Conservation (phyloP, 1,140 invertebrate genomes). For the Temnothorax curvispinosus region DNA sequence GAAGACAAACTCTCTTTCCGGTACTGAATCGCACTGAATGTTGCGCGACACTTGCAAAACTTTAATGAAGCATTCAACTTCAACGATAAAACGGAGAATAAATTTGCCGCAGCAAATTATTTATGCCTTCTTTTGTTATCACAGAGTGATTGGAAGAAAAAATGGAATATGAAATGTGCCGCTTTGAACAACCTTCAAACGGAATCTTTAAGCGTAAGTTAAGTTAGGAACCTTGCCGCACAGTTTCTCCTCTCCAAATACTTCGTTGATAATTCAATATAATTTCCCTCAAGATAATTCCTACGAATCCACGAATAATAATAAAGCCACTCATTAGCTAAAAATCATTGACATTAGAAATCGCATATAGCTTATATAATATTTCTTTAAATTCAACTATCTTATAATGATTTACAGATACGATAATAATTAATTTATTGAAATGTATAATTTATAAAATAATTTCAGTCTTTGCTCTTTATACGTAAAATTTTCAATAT, state of each 20-base stretch:
- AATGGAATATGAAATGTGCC: conserved; percentile 50
- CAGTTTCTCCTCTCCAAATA: background rate
- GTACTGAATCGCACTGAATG: background rate
- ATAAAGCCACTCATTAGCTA: background rate
- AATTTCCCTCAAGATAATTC: conserved; percentile 1
- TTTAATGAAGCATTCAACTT: conserved; percentile 32
- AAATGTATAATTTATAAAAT: background rate
- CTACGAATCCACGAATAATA: background rate
- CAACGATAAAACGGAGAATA: background rate
- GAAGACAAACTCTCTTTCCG: conserved; percentile 18
- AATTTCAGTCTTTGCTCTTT: background rate
- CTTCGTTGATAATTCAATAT: background rate
- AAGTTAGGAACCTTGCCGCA: background rate
- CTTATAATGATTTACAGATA: background rate
- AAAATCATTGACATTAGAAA: background rate
- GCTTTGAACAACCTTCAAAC: conserved; percentile 28
- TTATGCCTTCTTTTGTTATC: conserved; percentile 9
- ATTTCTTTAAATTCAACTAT: background rate
- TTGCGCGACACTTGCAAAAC: conserved; percentile 9
- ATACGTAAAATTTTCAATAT: background rate
- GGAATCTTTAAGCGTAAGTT: conserved; percentile 39
- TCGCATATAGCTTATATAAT: background rate
- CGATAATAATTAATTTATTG: background rate
- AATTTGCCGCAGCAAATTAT: conserved; percentile 34
- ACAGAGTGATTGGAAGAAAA: background rate